phyloP scores from a whole-genome alignment of 2,888 invertebrate genomes.

The Mythimna impura region DNA sequence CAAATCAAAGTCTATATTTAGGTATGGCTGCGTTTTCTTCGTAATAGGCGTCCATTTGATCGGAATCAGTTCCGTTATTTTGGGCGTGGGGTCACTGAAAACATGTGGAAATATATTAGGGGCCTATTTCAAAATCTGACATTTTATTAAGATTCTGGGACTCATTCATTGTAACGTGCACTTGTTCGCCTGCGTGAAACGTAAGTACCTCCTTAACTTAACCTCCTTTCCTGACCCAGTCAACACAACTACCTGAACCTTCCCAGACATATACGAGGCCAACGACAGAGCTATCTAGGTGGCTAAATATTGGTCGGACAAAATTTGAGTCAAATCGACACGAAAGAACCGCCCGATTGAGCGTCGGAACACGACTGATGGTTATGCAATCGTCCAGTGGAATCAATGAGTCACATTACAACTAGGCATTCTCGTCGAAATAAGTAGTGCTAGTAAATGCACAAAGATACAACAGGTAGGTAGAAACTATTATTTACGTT shows the following conservation, averaged over 20 bases:
- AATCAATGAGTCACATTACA: too few species aligned
- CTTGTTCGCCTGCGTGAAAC: neutral
- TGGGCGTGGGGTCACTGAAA: slow-evolving; percentile 62
- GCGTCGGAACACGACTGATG: too few species aligned
- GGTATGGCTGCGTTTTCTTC: slow-evolving; percentile 41
- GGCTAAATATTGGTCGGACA: too few species aligned
- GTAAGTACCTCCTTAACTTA: neutral
- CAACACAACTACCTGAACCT: too few species aligned
- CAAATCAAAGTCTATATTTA: slow-evolving; percentile 55
- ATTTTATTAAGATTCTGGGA: neutral
- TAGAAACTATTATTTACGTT: neutral
- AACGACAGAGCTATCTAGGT: too few species aligned
- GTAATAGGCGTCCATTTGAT: slow-evolving; percentile 63
- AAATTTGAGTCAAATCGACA: too few species aligned
- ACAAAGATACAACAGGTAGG: neutral
- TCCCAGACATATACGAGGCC: too few species aligned
- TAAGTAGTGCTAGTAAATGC: too few species aligned
- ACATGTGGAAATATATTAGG: neutral
- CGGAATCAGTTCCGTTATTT: slow-evolving; percentile 55
- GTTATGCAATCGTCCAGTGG: too few species aligned
- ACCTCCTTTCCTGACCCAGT: neutral
- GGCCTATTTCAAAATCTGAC: neutral
- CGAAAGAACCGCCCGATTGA: too few species aligned
- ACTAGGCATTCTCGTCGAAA: too few species aligned
- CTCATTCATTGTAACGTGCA: neutral